A percentile compares a stretch with the other conserved stretches of the same genome.
These are phyloP conservation scores for Caenorhabditis latens DNA, from an alignment of 1,140 invertebrate species.

Conservation along the genomic window DNA sequence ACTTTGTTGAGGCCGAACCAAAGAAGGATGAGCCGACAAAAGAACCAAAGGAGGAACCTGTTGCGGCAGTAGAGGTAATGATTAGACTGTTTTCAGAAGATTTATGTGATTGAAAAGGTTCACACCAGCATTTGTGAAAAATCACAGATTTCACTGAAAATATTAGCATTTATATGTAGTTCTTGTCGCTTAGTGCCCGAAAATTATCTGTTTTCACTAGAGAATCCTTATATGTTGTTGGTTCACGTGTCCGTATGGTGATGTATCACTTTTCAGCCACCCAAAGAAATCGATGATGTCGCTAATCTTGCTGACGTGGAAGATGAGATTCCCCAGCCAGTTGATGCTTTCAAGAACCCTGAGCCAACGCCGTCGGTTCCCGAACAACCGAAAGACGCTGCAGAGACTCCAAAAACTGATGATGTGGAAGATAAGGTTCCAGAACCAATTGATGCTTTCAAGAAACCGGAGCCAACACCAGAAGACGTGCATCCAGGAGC, in stretches of 20 bases:
- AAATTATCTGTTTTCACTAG: too few relatives aligned
- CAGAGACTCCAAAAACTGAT: neutral
- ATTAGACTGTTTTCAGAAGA: too few relatives aligned
- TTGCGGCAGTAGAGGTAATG: neutral
- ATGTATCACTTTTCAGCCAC: neutral
- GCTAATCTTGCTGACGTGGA: neutral
- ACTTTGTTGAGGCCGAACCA: neutral
- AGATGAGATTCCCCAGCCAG: neutral
- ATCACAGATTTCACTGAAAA: neutral
- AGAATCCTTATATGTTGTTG: neutral
- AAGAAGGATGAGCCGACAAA: neutral
- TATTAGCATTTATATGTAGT: neutral
- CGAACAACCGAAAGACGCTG: too few relatives aligned
- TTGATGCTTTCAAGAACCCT: neutral
- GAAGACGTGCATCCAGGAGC: neutral
- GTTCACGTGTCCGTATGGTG: neutral
- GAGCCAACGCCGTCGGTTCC: neutral
- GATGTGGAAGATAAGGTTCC: neutral
- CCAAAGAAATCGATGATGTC: neutral
- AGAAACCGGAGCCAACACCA: neutral
- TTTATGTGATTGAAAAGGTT: too few relatives aligned
- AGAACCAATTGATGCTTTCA: conserved; percentile 13
- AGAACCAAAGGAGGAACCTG: neutral
- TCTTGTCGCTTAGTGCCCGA: neutral
- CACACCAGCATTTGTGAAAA: too few relatives aligned